Evolutionary conservation across 2,113 vertebrate genomes (phyloP).

Genomic region (Saguinus imperator): DNA sequence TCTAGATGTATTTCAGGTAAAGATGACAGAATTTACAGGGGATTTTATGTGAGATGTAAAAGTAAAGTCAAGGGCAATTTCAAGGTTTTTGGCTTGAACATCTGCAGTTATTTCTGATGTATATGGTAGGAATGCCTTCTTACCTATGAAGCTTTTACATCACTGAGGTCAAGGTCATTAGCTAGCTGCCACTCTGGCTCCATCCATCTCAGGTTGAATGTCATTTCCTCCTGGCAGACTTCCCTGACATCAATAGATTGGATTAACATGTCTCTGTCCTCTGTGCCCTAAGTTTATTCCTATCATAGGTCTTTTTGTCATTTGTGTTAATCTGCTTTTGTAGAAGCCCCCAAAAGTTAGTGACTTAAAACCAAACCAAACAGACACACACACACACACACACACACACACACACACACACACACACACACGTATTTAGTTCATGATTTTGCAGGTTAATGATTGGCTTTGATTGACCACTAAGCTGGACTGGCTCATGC

Average conservation of each 20-base stretch:
- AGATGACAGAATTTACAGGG: slow-evolving; percentile 15
- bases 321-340: background rate
- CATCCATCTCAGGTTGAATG: background rate
- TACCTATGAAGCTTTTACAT: background rate
- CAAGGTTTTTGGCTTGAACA: background rate
- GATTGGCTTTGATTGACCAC: background rate
- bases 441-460: background rate
- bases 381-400: too few relatives aligned
- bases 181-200: background rate
- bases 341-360: background rate
- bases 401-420: too few relatives aligned
- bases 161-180: background rate
- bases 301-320: background rate
- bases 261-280: background rate
- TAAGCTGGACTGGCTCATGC: background rate
- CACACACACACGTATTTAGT: background rate
- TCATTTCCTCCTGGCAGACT: background rate
- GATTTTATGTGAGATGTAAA: background rate
- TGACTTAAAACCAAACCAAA: background rate
- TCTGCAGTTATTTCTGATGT: background rate
- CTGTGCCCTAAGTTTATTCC: background rate
- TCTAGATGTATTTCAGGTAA: background rate
- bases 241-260: background rate
- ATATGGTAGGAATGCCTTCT: background rate
- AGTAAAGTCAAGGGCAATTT: background rate